These are phyloP conservation scores for Exephanes ischioxanthus DNA, from an alignment of 2,888 invertebrate genomes.

Conservation along the genomic window DNA sequence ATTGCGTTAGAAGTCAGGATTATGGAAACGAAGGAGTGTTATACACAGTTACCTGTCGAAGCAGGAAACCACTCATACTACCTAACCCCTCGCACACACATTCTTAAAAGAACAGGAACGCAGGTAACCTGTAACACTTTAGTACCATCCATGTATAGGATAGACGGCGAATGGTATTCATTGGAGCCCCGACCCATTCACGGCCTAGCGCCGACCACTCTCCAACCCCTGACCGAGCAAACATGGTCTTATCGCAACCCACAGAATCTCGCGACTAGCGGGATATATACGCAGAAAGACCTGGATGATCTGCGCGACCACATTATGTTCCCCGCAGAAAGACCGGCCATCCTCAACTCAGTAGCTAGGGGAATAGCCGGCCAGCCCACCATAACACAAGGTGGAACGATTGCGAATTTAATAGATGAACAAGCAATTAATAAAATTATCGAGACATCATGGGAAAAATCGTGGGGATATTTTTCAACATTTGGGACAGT, in stretches of 20 bases:
- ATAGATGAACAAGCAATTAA: slow-evolving; percentile 42
- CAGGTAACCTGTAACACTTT: slow-evolving; percentile 64
- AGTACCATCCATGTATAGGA: slow-evolving; percentile 63
- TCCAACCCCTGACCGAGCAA: slow-evolving; percentile 1
- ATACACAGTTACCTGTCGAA: slow-evolving; percentile 68
- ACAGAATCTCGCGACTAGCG: neutral
- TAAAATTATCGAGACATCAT: slow-evolving; percentile 2
- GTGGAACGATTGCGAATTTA: slow-evolving; percentile 21
- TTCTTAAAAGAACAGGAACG: slow-evolving; percentile 59
- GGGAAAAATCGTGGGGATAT: slow-evolving; percentile 24
- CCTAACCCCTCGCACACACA: slow-evolving; percentile 64
- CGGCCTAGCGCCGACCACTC: neutral
- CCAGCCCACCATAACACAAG: slow-evolving; percentile 19
- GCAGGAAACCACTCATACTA: slow-evolving; percentile 65
- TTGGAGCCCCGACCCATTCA: neutral
- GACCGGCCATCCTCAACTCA: slow-evolving; percentile 41
- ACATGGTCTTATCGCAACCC: slow-evolving; percentile 35
- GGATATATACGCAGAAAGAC: slow-evolving; percentile 9
- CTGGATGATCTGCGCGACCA: slow-evolving; percentile 15
- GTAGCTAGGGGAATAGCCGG: slow-evolving; percentile 16
- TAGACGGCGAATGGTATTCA: slow-evolving; percentile 51
- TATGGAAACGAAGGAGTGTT: slow-evolving; percentile 61
- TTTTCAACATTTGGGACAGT: slow-evolving; percentile 51
- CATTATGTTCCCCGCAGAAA: slow-evolving; percentile 48
- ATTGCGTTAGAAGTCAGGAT: slow-evolving; percentile 56